Evolutionary conservation across 2,888 invertebrate genomes (phyloP), one percentile per base, ranked within the genome.

Genomic region (Oxystoma pomonae): DNA sequence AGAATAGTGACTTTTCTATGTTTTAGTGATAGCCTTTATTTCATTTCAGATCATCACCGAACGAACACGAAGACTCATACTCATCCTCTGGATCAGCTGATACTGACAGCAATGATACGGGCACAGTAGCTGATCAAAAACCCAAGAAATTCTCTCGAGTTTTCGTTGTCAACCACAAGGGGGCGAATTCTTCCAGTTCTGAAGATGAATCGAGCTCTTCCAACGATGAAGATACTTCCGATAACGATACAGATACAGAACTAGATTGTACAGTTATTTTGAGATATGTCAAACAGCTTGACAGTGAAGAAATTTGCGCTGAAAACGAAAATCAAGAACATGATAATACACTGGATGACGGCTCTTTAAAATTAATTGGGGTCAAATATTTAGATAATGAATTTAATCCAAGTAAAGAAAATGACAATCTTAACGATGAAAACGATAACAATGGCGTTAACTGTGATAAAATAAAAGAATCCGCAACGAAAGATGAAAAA

Each of bases 151-250:
- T 89, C 73, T 87, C 87, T 49, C 84, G 87, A 61, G 87, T 89
- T 17, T 89, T 89, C 74, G 85, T 89, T 1, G 88, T 89, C 18
- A 89, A 89, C 72, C 86, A 86, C 5, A 76, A 75, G 59, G 81
- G 81, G 18, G 83, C 85, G 59, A 86, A 86, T 5, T 86, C 86
- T 1, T 86, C 73, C 1, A 71, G 71, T 16, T 69, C 73, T 17
- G 70, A 67, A 2, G 69, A 71, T 16, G 68, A 85, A 0, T 62
- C 64, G 9, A 86, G 85, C 60, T 80, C 84, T 52, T 86, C 59
- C 3, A 80, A 84, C 53, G 86, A 87, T 57, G 85, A 83, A 58
- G 84, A 87, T 70, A 86, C 86, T 57, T 87, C 87, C 35, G 88
- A 89, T 74, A 85, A 87, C 68, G 87, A 87, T 70, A 83, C 83